Evolutionary conservation across 2,888 invertebrate species (phyloP).

Genomic region (Gari tellinella): DNA sequence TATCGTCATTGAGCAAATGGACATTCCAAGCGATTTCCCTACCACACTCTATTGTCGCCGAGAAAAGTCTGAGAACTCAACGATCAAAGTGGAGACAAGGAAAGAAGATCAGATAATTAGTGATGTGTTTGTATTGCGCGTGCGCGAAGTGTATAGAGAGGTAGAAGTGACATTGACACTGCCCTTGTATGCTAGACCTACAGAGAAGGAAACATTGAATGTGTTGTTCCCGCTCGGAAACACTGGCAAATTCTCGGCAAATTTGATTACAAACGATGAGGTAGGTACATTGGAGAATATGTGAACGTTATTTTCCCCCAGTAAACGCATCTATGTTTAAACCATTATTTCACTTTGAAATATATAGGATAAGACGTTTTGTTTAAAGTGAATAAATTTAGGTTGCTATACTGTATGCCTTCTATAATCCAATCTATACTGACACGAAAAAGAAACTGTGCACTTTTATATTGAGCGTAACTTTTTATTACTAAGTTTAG

Average conservation of each 20-base stretch:
- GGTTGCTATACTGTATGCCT: too few relatives aligned
- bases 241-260: constrained; percentile 4
- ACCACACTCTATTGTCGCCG: constrained; percentile 21
- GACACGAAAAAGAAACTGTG: too few relatives aligned
- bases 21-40: background rate
- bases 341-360: too few relatives aligned
- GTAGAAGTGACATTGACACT: constrained; percentile 1
- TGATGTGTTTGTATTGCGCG: constrained; percentile 22
- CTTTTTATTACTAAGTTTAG: too few relatives aligned
- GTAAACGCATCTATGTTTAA: too few relatives aligned
- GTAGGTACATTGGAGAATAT: too few relatives aligned
- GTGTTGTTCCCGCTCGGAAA: constrained; percentile 12
- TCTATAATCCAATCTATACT: too few relatives aligned
- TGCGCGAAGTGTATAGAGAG: constrained; percentile 24
- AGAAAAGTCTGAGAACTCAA: constrained; percentile 21
- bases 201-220: background rate
- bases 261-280: constrained; percentile 5
- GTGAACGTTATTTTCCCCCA: too few relatives aligned
- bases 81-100: constrained; percentile 1
- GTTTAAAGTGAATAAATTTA: too few relatives aligned
- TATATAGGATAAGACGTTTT: too few relatives aligned
- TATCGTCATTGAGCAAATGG: constrained; percentile 14
- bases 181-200: constrained; percentile 12
- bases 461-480: too few relatives aligned
- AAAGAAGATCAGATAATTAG: constrained; percentile 23